Percentiles rank a stretch among this genome's conserved stretches.
Evolutionary conservation across 2,113 vertebrate genomes (phyloP).

Genomic region (Phalacrocorax aristotelis): DNA sequence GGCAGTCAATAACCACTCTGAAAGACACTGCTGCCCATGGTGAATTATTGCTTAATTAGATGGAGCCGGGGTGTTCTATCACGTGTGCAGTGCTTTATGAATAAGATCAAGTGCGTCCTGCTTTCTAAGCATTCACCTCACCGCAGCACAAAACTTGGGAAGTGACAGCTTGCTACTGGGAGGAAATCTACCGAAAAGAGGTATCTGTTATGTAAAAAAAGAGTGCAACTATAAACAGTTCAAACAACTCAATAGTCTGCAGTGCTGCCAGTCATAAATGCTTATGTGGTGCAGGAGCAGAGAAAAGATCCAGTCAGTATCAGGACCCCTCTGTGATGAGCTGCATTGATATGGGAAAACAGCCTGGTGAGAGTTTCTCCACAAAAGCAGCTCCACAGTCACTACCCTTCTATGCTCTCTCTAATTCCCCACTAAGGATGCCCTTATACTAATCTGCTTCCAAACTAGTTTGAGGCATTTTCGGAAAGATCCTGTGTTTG

Average conservation of each 20-base stretch:
- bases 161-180: slow-evolving; percentile 21
- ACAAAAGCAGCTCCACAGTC: not conserved
- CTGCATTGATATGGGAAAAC: not conserved
- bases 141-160: not conserved
- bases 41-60: slow-evolving; percentile 55
- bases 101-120: slow-evolving; percentile 18
- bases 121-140: slow-evolving; percentile 39
- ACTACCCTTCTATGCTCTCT: not conserved
- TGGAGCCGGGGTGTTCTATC: not conserved
- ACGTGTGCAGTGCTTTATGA: slow-evolving; percentile 9
- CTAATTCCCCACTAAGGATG: not conserved
- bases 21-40: not conserved
- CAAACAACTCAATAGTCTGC: not conserved
- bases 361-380: not conserved
- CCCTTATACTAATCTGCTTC: not conserved
- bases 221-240: not conserved
- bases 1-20: not conserved
- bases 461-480: not conserved
- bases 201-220: not conserved
- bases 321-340: not conserved
- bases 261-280: slow-evolving; percentile 16
- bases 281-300: not conserved
- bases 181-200: not conserved
- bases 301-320: not conserved
- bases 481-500: not conserved